Evolutionary conservation across 2,797 vertebrate species (phyloP), one percentile per base, ranked within the genome.

Genomic region (Rhinichthys osculus): DNA sequence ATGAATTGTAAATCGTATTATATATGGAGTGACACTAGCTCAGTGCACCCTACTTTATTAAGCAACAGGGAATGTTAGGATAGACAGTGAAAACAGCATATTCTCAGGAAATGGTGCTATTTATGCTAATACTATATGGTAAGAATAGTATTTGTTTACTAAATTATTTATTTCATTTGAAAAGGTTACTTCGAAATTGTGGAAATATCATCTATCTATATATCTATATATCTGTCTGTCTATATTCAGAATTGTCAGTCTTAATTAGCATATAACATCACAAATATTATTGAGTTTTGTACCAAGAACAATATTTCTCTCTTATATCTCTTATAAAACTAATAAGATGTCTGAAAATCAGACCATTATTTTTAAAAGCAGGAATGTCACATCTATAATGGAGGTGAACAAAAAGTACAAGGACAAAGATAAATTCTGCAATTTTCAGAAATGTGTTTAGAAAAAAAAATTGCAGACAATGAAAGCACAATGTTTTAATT

Each of bases 401-500:
- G 73, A 57, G 33, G 23, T 77, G 19, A 57, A n/a, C 11, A n/a
- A 13, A 64, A 79, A 44, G 38, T 64, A 38, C 77, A 79, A 80
- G 40, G 59, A 80, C 59, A 30, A 47, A 64, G 38, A 78, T 40
- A 64, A 42, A 67, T 66, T 21, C 17, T 14, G n/a, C 62, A 50
- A 21, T 66, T 80, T 66, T 64, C 59, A 80, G 42, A 67, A 64
- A 64, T 11, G 17, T 33, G 59, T 47, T 50, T 21, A 33, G 2
- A 44, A 13, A 23, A 6, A 66, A 50, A 59, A 40, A 16, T 3
- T 42, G 6, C 40, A 66, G 8, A 7, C 40, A 11, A 7, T 52
- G 47, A 76, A 76, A 77, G 62, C n/a, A 33, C 59, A 30, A 44
- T 47, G 13, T 64, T 67, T 67, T 67, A 21, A 80, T 80, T 67